Conservation (phyloP, 2,888 invertebrate species). For the Pseudanteris insignis region DNA sequence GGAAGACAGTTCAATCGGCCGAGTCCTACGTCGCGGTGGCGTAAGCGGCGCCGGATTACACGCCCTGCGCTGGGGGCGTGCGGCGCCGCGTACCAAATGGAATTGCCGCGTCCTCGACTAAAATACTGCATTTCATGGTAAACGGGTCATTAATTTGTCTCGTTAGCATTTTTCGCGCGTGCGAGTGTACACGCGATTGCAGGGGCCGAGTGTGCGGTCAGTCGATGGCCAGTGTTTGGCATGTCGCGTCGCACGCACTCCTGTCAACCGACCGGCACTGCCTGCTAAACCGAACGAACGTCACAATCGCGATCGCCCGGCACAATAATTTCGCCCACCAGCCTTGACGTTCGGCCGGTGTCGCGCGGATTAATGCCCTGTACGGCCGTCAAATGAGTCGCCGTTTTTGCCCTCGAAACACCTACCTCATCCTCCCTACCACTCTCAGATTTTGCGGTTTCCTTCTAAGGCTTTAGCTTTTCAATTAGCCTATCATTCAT, state of each 20-base stretch:
- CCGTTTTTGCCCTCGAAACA: too few species aligned
- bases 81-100: slow-evolving; percentile 24
- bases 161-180: slow-evolving; percentile 44
- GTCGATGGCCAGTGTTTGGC: slow-evolving; percentile 18
- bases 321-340: slow-evolving; percentile 19
- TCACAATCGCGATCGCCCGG: slow-evolving; percentile 22
- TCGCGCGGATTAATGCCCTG: slow-evolving; percentile 3
- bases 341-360: slow-evolving; percentile 6
- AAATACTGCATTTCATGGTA: slow-evolving; percentile 27
- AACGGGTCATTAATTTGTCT: slow-evolving; percentile 41
- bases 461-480: too few species aligned
- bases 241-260: slow-evolving; percentile 23
- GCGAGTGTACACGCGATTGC: too few species aligned
- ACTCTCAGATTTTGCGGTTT: too few species aligned
- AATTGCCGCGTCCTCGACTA: slow-evolving; percentile 19
- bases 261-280: too few species aligned
- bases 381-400: slow-evolving; percentile 13
- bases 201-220: slow-evolving; percentile 30
- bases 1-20: too few species aligned
- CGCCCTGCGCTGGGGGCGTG: slow-evolving; percentile 6
- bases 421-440: background rate
- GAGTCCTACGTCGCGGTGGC: too few species aligned
- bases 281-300: slow-evolving; percentile 14
- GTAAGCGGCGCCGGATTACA: too few species aligned
- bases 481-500: too few species aligned